Evolutionary conservation across 1,140 invertebrate genomes (phyloP).

Genomic region (Lepidurus couesii): DNA sequence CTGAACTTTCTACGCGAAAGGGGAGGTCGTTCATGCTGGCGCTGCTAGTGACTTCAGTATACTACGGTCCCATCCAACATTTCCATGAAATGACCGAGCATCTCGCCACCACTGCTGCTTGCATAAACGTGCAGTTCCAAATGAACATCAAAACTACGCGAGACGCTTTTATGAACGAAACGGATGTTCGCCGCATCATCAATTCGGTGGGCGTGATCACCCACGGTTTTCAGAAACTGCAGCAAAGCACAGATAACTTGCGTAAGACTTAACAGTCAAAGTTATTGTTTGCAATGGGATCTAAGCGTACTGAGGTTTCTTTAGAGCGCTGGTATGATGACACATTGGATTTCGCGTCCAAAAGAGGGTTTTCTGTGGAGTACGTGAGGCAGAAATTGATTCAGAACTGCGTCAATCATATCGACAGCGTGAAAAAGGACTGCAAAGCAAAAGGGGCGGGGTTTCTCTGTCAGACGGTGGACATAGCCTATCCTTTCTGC

Average conservation of each 20-base stretch:
- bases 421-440: not conserved
- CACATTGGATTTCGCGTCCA: not conserved
- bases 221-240: not conserved
- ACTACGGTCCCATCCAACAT: not conserved
- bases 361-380: not conserved
- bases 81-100: not conserved
- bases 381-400: not conserved
- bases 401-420: not conserved
- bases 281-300: not conserved
- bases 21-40: not conserved
- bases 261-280: not conserved
- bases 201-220: not conserved
- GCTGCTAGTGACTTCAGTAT: not conserved
- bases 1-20: not conserved
- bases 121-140: not conserved
- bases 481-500: not conserved
- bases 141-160: not conserved
- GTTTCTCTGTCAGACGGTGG: not conserved
- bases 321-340: not conserved
- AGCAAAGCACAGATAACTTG: not conserved
- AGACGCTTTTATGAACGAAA: not conserved
- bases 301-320: not conserved
- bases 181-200: not conserved
- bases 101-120: not conserved
- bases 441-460: not conserved